These are phyloP conservation scores for Epinephelus cyanopodus DNA, from an alignment of 2,113 vertebrate species.

Conservation along the genomic window DNA sequence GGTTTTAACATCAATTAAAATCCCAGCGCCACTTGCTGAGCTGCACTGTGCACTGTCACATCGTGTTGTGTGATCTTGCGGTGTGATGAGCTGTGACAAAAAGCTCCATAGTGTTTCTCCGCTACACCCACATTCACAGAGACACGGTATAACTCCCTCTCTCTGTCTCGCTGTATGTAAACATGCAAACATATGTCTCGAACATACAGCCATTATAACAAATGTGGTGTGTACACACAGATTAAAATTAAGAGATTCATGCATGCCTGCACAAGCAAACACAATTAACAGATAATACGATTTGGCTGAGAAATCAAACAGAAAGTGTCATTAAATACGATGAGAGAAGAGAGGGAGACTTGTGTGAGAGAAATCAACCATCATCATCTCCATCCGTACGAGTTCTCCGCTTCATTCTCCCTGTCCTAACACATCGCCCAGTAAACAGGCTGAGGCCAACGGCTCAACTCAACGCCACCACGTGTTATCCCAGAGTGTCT, in stretches of 20 bases:
- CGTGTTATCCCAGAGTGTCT: slow-evolving; percentile 71
- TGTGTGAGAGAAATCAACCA: slow-evolving; percentile 65
- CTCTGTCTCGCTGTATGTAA: slow-evolving; percentile 10
- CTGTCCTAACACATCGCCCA: slow-evolving; percentile 64
- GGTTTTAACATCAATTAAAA: slow-evolving; percentile 78
- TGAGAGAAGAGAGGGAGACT: slow-evolving; percentile 35
- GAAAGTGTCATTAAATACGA: slow-evolving; percentile 38
- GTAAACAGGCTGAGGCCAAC: slow-evolving; percentile 64
- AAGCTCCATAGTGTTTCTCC: slow-evolving; percentile 51
- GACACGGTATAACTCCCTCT: not conserved
- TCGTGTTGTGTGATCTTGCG: slow-evolving; percentile 56
- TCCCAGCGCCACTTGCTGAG: slow-evolving; percentile 72
- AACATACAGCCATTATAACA: slow-evolving; percentile 9
- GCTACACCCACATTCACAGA: slow-evolving; percentile 22
- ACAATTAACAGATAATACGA: slow-evolving; percentile 55
- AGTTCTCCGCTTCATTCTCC: slow-evolving; percentile 63
- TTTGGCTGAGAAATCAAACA: slow-evolving; percentile 58
- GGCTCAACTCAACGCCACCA: slow-evolving; percentile 62
- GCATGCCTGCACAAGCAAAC: slow-evolving; percentile 61
- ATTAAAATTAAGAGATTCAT: slow-evolving; percentile 25
- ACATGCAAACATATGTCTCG: slow-evolving; percentile 24
- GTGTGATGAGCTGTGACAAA: slow-evolving; percentile 69
- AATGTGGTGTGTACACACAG: slow-evolving; percentile 19
- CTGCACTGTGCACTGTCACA: slow-evolving; percentile 69
- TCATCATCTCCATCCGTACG: slow-evolving; percentile 67